Evolutionary conservation across 2,888 invertebrate genomes (phyloP), one percentile per base, ranked within the genome.

Genomic region (Coenonympha glycerion): DNA sequence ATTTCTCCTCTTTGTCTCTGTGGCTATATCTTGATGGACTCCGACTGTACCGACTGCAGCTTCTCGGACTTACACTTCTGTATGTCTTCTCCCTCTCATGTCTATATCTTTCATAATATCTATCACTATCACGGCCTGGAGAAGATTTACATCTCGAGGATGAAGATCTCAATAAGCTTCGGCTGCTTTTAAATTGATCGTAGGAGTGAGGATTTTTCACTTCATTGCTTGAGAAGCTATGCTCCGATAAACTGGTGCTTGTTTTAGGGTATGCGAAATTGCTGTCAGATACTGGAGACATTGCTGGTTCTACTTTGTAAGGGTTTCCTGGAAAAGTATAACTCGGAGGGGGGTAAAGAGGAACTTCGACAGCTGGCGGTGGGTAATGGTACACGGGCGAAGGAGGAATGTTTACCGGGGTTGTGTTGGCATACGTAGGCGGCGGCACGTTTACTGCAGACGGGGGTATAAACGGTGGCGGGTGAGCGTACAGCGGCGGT

Each of bases 11-110:
- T 46, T 21, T 48, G 3, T 57, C 53, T 49, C 53, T 61, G 21
- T 68, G 59, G 48, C 72, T 72, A 37, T 62, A 56, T 22, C 68
- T 62, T 18, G 71, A 66, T 22, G 71, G 71, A 56, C 76, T 76
- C 47, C 67, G 65, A 26, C 67, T 67, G 28, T 53, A 45, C 40
- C 56, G 63, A 6, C 55, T 55, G 52, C 64, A 66, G 34, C 58
- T 61, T 57, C 68, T 69, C 4, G 74, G 73, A 56, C 77, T 79
- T 15, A 64, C 66, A 50, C 69, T 70, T 41, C 51, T 52, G 45
- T 63, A 54, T 34, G 56, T 62, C 11, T 58, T 61, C 5, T 56
- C 56, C 44, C 55, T 62, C 9, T 70, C 73, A 58, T 61, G 55
- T 36, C 55, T 60, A 8, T 55, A 53, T 47, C 56, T 61, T 16